A percentile compares a stretch with the other conserved stretches of the same genome.
phyloP scores from a whole-genome alignment of 2,797 vertebrate genomes.

The Alcedo quadribrachys region DNA sequence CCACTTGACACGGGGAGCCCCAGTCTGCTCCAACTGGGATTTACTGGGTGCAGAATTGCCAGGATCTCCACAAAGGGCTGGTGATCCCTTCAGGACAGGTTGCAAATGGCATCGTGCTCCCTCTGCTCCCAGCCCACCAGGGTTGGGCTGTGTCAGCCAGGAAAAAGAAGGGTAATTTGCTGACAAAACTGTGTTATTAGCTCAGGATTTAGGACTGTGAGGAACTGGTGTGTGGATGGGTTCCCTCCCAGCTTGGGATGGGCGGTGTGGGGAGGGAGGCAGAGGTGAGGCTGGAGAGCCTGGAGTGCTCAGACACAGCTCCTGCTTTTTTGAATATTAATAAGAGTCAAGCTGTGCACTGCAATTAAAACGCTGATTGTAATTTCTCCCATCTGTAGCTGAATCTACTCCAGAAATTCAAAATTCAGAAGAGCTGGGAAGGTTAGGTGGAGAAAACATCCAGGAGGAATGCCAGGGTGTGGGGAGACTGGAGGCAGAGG shows the following conservation, averaged over 20 bases:
- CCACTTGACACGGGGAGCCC: background rate
- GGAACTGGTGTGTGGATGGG: background rate
- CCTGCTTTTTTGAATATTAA: conserved; percentile 63
- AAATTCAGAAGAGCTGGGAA: background rate
- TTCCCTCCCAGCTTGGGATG: background rate
- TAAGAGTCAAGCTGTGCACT: conserved; percentile 66
- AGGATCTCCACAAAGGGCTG: rapidly evolving
- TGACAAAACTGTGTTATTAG: rapidly evolving
- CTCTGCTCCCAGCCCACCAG: background rate
- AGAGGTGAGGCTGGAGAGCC: background rate
- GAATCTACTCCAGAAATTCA: conserved; percentile 29
- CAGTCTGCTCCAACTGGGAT: background rate
- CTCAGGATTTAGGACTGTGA: background rate
- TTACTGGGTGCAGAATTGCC: background rate
- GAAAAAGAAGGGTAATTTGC: background rate
- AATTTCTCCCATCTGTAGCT: conserved; percentile 66
- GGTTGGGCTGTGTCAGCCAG: rapidly evolving
- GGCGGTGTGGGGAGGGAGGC: background rate
- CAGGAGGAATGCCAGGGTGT: rapidly evolving
- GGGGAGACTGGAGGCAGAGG: background rate
- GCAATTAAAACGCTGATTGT: conserved; percentile 75
- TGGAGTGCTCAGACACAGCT: conserved; percentile 7
- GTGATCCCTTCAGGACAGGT: background rate
- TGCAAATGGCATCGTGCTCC: background rate
- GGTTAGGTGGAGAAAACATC: rapidly evolving